Percentiles rank a stretch among this genome's conserved stretches.
Conservation (phyloP, 2,888 invertebrate species). For the Zaprionus lineosus region DNA sequence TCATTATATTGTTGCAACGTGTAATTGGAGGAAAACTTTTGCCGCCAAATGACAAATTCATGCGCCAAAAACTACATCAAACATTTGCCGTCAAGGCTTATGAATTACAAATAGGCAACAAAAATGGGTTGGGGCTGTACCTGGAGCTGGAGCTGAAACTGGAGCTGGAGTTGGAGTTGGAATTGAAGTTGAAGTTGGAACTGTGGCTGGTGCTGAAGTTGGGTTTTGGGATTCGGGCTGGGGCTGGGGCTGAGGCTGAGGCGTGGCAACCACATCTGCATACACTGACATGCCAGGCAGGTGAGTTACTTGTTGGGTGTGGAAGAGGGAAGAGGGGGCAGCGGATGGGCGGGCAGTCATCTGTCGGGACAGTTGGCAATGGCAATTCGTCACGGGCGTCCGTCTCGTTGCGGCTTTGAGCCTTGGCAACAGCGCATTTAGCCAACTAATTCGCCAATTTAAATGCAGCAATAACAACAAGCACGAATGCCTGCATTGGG, state of each 20-base stretch:
- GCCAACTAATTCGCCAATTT: conserved; percentile 74
- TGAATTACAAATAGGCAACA: conserved; percentile 71
- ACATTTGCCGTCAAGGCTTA: conserved; percentile 72
- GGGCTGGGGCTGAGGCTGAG: conserved; percentile 13
- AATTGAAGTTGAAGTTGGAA: no score
- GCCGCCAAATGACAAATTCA: conserved; percentile 76
- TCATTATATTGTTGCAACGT: conserved; percentile 77
- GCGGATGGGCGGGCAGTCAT: not conserved
- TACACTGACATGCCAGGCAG: conserved; percentile 21
- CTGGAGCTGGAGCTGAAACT: conserved; percentile 27
- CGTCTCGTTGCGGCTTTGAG: conserved; percentile 56
- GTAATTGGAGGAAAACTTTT: conserved; percentile 75
- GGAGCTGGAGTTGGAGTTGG: conserved; percentile 31
- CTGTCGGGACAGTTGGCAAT: conserved; percentile 26
- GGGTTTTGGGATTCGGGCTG: conserved; percentile 54
- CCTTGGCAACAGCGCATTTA: conserved; percentile 57
- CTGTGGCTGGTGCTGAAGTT: not conserved
- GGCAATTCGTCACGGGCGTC: conserved; percentile 57
- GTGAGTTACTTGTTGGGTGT: no score
- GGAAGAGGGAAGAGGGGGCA: not conserved
- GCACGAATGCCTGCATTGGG: not conserved
- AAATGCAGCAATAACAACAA: conserved; percentile 55
- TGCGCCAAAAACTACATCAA: conserved; percentile 54
- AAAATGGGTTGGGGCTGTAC: conserved; percentile 1
- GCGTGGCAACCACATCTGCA: conserved; percentile 71